Evolutionary conservation across 2,797 vertebrate genomes (phyloP).

Genomic region (Propithecus perrieri): DNA sequence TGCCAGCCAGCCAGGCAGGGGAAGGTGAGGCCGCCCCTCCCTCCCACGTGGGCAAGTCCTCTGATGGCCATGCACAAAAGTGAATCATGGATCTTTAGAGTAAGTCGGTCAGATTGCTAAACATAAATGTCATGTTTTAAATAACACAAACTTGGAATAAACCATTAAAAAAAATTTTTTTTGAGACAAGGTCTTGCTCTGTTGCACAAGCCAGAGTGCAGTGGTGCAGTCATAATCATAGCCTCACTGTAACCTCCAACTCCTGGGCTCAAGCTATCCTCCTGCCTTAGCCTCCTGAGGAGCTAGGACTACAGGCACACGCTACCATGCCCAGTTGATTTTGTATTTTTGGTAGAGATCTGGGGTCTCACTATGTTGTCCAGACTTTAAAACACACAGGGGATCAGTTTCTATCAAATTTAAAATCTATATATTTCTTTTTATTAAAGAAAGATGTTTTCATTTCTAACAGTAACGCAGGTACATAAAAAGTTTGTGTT

Average conservation of each 20-base stretch:
- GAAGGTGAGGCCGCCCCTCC: rapidly evolving
- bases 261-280: background rate
- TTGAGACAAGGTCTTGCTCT: too few relatives aligned
- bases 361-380: background rate
- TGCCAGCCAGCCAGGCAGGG: background rate
- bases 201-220: background rate
- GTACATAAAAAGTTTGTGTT: background rate
- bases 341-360: background rate
- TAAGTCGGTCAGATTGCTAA: background rate
- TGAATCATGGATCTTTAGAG: background rate
- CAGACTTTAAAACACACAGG: background rate
- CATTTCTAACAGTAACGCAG: background rate
- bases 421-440: background rate
- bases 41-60: background rate
- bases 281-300: background rate
- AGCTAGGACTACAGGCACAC: background rate
- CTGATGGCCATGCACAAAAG: rapidly evolving
- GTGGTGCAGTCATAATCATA: background rate
- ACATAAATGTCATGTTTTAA: background rate
- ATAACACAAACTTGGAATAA: background rate
- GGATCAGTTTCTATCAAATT: background rate
- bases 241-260: background rate
- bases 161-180: too few relatives aligned
- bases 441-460: background rate
- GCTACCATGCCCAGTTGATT: too few relatives aligned